Evolutionary conservation across 2,113 vertebrate species (phyloP).

Genomic region (Ginglymostoma cirratum): DNA sequence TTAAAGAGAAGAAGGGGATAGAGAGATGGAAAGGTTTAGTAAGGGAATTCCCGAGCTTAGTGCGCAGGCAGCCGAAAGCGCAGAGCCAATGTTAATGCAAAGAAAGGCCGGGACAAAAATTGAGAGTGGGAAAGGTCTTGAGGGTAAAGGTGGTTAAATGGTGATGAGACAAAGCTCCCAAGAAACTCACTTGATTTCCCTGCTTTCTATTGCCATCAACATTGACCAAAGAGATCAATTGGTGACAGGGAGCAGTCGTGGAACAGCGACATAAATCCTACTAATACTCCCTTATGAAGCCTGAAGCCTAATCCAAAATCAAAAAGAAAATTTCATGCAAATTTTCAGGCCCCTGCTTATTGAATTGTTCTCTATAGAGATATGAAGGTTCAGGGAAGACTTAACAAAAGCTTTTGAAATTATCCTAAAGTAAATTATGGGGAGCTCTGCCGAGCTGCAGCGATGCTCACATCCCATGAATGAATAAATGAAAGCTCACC

Average conservation of each 20-base stretch:
- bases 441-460: too few relatives aligned
- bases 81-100: too few relatives aligned
- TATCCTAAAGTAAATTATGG: too few relatives aligned
- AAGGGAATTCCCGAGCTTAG: not conserved
- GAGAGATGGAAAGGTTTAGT: not conserved
- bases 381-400: not conserved
- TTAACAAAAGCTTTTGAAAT: not conserved
- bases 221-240: not conserved
- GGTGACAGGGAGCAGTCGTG: not conserved
- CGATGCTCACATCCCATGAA: too few relatives aligned
- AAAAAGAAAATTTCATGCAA: not conserved
- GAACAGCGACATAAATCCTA: not conserved
- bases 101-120: too few relatives aligned
- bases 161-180: too few relatives aligned
- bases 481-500: too few relatives aligned
- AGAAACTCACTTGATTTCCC: not conserved
- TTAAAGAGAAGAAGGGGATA: not conserved
- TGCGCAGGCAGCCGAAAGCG: too few relatives aligned
- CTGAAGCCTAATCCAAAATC: not conserved
- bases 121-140: too few relatives aligned
- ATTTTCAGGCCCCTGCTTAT: not conserved
- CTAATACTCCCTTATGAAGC: not conserved
- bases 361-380: not conserved
- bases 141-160: too few relatives aligned
- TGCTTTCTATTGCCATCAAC: not conserved